Evolutionary conservation across 1,140 invertebrate genomes (phyloP).

Genomic region (Caenorhabditis inopinata): DNA sequence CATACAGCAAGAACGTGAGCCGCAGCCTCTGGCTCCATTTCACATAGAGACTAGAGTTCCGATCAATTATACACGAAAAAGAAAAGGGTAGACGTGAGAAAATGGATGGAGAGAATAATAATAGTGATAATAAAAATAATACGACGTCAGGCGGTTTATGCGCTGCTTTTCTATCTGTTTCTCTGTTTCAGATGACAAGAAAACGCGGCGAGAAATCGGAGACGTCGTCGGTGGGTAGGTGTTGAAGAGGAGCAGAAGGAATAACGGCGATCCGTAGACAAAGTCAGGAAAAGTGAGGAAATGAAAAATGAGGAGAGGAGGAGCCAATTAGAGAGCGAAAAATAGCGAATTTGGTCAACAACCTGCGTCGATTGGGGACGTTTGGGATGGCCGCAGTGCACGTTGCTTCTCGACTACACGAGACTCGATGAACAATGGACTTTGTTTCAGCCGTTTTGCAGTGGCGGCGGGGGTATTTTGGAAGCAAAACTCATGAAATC

Average conservation of each 20-base stretch:
- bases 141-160: not conserved
- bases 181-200: constrained; percentile 1
- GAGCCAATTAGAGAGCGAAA: constrained; percentile 17
- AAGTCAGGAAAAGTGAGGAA: not conserved
- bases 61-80: not conserved
- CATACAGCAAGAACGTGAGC: not conserved
- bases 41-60: not conserved
- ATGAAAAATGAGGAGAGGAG: constrained; percentile 23
- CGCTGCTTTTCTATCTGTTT: not conserved
- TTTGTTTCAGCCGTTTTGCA: too few species aligned
- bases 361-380: not conserved
- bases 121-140: not conserved
- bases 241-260: not conserved
- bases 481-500: too few species aligned
- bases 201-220: not conserved
- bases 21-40: not conserved
- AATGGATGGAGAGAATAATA: not conserved
- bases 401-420: not conserved
- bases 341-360: not conserved
- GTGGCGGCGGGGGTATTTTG: too few species aligned
- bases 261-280: not conserved
- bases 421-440: too few species aligned
- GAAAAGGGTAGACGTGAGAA: not conserved
- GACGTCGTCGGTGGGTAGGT: not conserved
- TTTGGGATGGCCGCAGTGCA: not conserved